Evolutionary conservation across 2,888 invertebrate species (phyloP).

Genomic region (Polydrusus tereticollis): DNA sequence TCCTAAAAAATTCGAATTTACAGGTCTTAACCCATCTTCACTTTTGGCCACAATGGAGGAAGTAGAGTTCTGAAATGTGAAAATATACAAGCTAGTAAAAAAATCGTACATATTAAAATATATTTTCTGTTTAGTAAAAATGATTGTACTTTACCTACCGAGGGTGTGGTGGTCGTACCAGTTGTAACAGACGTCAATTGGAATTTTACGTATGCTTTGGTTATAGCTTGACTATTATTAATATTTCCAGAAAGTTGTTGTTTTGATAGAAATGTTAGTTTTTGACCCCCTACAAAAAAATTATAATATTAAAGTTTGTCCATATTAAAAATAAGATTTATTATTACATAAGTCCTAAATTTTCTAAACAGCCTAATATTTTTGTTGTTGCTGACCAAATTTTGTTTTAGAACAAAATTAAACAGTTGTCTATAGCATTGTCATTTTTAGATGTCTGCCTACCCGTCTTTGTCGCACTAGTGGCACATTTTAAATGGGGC

Average conservation of each 20-base stretch:
- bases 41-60: slow-evolving; percentile 18
- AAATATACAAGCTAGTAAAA: slow-evolving; percentile 27
- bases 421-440: too few species aligned
- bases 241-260: slow-evolving; percentile 67
- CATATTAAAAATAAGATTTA: background rate
- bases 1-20: slow-evolving; percentile 61
- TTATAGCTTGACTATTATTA: slow-evolving; percentile 57
- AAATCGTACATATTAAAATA: background rate
- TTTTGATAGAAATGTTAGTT: slow-evolving; percentile 72
- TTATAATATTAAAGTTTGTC: background rate
- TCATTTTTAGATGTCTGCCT: too few species aligned
- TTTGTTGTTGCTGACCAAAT: too few species aligned
- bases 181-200: slow-evolving; percentile 64
- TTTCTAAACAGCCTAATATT: too few species aligned
- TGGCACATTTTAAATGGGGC: too few species aligned
- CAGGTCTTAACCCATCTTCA: slow-evolving; percentile 41
- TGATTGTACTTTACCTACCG: slow-evolving; percentile 52
- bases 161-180: slow-evolving; percentile 57
- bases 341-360: too few species aligned
- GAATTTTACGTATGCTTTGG: slow-evolving; percentile 65
- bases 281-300: slow-evolving; percentile 67
- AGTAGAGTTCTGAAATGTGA: slow-evolving; percentile 52
- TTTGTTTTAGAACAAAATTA: too few species aligned
- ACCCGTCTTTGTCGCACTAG: too few species aligned
- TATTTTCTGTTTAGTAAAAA: background rate